These are phyloP conservation scores for Agrochola litura DNA, from an alignment of 2,888 invertebrate species.

Conservation along the genomic window DNA sequence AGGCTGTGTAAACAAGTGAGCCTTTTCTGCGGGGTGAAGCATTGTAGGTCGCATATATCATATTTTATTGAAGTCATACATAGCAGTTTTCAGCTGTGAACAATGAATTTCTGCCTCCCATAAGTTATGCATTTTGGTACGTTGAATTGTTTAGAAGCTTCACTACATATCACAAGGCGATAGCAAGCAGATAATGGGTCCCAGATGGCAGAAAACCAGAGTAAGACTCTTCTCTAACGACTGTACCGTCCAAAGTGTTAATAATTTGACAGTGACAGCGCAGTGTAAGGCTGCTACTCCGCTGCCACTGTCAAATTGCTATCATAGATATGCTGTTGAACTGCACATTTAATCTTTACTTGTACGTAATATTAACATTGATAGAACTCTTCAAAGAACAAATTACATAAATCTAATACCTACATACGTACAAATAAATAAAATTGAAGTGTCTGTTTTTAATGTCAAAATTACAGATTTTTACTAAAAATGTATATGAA, in stretches of 20 bases:
- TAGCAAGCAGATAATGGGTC: not conserved
- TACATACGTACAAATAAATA: too few relatives aligned
- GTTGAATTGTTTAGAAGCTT: not conserved
- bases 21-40: not conserved
- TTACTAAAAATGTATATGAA: too few relatives aligned
- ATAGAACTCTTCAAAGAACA: not conserved
- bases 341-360: too few relatives aligned
- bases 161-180: not conserved
- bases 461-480: too few relatives aligned
- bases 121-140: not conserved
- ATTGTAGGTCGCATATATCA: not conserved
- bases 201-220: not conserved
- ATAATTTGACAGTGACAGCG: too few relatives aligned
- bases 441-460: too few relatives aligned
- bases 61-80: not conserved
- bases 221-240: not conserved
- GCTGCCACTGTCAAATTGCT: not conserved
- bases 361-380: too few relatives aligned
- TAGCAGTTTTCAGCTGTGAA: not conserved
- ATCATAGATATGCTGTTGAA: not conserved
- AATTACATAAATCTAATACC: too few relatives aligned
- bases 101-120: not conserved
- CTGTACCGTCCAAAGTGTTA: not conserved
- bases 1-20: not conserved
- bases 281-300: not conserved